phyloP scores from a whole-genome alignment of 2,888 invertebrate genomes.

The Volucella inanis region DNA sequence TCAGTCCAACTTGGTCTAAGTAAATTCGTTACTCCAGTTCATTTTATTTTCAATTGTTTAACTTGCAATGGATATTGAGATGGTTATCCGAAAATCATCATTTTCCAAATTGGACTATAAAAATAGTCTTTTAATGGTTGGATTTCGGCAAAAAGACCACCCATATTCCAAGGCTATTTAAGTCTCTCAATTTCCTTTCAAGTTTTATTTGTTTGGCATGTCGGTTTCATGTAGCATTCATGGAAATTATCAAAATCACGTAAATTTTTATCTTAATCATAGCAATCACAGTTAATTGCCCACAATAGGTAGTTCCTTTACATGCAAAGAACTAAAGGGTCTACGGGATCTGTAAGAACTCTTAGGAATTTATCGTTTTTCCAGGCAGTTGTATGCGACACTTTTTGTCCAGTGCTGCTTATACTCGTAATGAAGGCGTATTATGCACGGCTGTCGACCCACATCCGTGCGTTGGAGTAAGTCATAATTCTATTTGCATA shows the following conservation, averaged over 20 bases:
- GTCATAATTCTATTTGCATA: constrained; percentile 61
- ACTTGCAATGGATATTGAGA: too few species aligned
- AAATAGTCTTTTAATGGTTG: too few species aligned
- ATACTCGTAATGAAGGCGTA: constrained; percentile 39
- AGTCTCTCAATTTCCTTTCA: constrained; percentile 42
- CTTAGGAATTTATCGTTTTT: constrained; percentile 55
- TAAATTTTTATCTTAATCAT: constrained; percentile 61
- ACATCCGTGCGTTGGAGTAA: constrained; percentile 50
- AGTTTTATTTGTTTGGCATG: constrained; percentile 24
- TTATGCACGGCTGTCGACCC: constrained; percentile 54
- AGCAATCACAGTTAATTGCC: constrained; percentile 62
- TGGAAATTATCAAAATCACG: constrained; percentile 49
- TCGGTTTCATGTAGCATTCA: constrained; percentile 17
- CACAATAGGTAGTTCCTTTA: constrained; percentile 24
- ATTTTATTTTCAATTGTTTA: too few species aligned
- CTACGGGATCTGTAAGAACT: constrained; percentile 5
- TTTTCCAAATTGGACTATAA: too few species aligned
- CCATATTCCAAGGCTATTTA: not conserved
- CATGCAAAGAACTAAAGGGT: constrained; percentile 51
- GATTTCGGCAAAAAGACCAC: too few species aligned
- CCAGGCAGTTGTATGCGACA: constrained; percentile 34
- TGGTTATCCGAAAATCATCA: too few species aligned
- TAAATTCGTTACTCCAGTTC: too few species aligned
- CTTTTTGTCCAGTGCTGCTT: constrained; percentile 28
- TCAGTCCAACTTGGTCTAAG: too few species aligned